Evolutionary conservation across 2,888 invertebrate species (phyloP).

Genomic region (Lasius platythorax): DNA sequence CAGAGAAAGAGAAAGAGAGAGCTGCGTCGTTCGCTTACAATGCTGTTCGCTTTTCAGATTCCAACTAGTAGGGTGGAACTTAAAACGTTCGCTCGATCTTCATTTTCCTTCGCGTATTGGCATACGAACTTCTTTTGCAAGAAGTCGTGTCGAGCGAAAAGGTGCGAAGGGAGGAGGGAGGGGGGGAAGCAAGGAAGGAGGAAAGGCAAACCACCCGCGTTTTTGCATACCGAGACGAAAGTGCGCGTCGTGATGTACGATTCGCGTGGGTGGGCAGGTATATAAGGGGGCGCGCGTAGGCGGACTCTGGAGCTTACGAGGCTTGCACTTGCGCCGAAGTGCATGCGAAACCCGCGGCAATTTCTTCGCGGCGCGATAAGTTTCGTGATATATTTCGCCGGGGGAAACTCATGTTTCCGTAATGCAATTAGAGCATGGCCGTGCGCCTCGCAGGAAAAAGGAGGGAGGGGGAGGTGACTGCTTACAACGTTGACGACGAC

Average conservation of each 20-base stretch:
- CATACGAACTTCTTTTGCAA: constrained; percentile 24
- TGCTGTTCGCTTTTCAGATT: background rate
- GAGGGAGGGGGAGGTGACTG: constrained; percentile 46
- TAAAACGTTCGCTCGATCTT: constrained; percentile 27
- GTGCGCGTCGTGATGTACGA: constrained; percentile 69
- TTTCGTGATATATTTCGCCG: constrained; percentile 78
- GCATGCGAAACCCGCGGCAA: constrained; percentile 72
- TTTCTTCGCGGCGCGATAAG: constrained; percentile 78
- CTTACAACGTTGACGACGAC: constrained; percentile 47
- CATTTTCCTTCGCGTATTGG: constrained; percentile 5
- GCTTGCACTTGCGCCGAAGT: constrained; percentile 74
- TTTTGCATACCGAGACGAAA: constrained; percentile 63
- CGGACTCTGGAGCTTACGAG: constrained; percentile 73
- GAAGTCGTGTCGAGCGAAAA: background rate
- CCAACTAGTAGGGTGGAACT: background rate
- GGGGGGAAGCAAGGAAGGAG: background rate
- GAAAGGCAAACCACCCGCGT: constrained; percentile 14
- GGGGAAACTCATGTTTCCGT: constrained; percentile 84
- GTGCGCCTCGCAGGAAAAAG: constrained; percentile 62
- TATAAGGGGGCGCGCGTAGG: constrained; percentile 75
- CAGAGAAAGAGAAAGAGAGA: background rate
- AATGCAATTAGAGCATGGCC: constrained; percentile 84
- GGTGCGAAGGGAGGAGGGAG: too few species aligned
- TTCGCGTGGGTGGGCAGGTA: constrained; percentile 75
- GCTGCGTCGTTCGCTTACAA: background rate